Evolutionary conservation across 2,797 vertebrate genomes (phyloP).

Genomic region (Lepus townsendii): DNA sequence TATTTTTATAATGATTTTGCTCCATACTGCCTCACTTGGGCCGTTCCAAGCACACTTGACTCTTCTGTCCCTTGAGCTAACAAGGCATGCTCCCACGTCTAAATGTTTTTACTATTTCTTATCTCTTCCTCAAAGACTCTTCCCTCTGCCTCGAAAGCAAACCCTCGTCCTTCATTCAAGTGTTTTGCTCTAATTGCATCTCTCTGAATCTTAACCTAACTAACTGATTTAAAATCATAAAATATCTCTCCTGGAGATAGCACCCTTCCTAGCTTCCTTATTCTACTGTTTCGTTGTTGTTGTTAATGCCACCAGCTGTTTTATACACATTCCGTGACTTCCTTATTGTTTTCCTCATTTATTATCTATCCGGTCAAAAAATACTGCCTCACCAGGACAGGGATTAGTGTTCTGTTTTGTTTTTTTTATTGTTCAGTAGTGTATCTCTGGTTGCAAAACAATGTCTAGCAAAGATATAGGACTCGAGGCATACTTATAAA

Average conservation of each 20-base stretch:
- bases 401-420: not conserved
- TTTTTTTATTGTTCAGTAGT: not conserved
- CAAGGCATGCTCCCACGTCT: not conserved
- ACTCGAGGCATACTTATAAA: not conserved
- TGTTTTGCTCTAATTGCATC: not conserved
- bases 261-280: not conserved
- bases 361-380: not conserved
- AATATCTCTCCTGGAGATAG: not conserved
- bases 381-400: not conserved
- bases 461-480: not conserved
- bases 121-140: not conserved
- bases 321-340: not conserved
- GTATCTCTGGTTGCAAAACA: not conserved
- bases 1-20: not conserved
- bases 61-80: not conserved
- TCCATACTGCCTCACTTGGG: not conserved
- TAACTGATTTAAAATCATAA: not conserved
- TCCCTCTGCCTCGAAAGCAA: not conserved
- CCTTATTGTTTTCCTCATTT: not conserved
- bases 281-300: not conserved
- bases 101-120: not conserved
- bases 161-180: not conserved
- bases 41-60: accelerated
- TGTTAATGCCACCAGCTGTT: not conserved
- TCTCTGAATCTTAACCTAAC: not conserved